Evolutionary conservation across 2,113 vertebrate genomes (phyloP), one percentile per base, ranked within the genome.

Genomic region (Myanophis thanlyinensis): DNA sequence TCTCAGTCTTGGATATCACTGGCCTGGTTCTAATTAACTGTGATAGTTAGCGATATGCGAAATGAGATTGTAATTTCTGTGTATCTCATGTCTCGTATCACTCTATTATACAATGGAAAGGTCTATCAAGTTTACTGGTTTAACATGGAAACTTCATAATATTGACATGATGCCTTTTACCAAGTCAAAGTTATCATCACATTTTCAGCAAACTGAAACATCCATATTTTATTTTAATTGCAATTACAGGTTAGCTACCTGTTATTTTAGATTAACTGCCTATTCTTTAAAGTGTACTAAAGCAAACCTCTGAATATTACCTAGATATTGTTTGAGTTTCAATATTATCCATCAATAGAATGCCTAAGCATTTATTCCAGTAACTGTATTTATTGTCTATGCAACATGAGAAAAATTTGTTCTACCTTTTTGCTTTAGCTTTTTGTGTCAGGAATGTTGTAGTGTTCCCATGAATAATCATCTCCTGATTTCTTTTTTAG

Each of bases 401-500:
- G 0, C 67, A 85, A 93, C 4, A 0, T 73, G 88, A 94, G 94
- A 92, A 96, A 91, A 80, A 35, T 90, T 85, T 92, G 49, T 46
- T 91, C 88, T 95, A 86, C 94, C 95, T 59, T 52, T 89, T 95
- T 94, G 95, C 94, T 96, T 94, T 91, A 95, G 44, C 94, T 96
- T 97, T 97, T 95, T 94, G 94, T 93, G 91, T 95, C 94, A 96
- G 94, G 93, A 88, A 91, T 91, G 88, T 95, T 95, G 89, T 89
- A 93, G 1, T 0, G 86, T 94, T 97, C 95, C 90, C 6, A 0
- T 86, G 97, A 95, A 96, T 97, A 96, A 97, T 96, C 96, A 96
- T 97, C 96, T 96, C 96, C 96, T 98, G 95, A 15, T 97, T 98
- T 98, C 40, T 98, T 96, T 97, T 96, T 98, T 96, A 98, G 98